Conservation (phyloP, 2,888 invertebrate genomes). For the Cheilosia soror region DNA sequence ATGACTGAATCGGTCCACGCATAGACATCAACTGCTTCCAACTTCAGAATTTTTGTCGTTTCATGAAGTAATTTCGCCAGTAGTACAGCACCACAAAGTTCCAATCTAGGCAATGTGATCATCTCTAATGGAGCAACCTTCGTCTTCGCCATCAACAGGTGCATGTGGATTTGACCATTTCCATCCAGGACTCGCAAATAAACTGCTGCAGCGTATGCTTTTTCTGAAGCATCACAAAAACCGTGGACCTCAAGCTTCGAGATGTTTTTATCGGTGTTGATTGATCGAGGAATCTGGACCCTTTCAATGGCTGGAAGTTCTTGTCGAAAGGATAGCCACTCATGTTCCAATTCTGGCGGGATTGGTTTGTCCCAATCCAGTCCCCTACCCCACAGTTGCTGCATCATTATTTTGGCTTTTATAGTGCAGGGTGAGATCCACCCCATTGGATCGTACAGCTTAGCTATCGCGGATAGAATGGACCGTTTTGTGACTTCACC, state of each 20-base stretch:
- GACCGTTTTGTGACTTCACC: background rate
- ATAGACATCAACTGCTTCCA: background rate
- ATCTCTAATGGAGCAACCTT: background rate
- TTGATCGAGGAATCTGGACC: slow-evolving; percentile 2
- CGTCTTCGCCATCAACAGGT: slow-evolving; percentile 11
- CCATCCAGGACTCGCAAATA: background rate
- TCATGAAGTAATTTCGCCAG: background rate
- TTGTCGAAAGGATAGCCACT: background rate
- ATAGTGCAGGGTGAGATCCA: background rate
- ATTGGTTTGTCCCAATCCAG: too few relatives aligned
- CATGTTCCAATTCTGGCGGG: background rate
- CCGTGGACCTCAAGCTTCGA: background rate
- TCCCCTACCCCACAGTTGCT: too few relatives aligned
- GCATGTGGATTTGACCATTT: slow-evolving; percentile 2
- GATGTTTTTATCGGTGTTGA: slow-evolving; percentile 11
- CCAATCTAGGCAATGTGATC: background rate
- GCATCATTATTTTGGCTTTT: background rate
- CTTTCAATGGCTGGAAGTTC: background rate
- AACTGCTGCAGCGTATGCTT: background rate
- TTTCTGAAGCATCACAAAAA: background rate
- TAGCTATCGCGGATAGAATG: background rate
- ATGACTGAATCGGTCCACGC: slow-evolving; percentile 11
- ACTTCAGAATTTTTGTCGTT: background rate
- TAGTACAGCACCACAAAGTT: background rate
- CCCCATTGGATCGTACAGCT: background rate